Evolutionary conservation across 2,888 invertebrate species (phyloP), one percentile per base, ranked within the genome.

Genomic region (Erebia ligea): DNA sequence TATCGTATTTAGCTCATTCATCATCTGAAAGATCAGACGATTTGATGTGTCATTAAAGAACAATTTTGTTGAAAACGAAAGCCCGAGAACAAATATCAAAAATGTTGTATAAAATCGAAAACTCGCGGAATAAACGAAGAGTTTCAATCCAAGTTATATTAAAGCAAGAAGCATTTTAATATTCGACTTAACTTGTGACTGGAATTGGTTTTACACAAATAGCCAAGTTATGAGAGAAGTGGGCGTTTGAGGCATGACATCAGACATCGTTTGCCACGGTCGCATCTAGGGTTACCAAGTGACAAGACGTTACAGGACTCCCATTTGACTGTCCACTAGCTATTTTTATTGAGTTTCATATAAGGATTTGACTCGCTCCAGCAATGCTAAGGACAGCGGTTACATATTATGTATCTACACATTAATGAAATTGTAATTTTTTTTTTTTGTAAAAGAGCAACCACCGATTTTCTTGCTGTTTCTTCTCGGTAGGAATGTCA

Each of bases 201-300:
- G 45, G 45, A 45, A 62, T 62, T 48, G 62, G 62, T 62, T 62
- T 62, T 48, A 45, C 25, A 45, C 62, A 62, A 62, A 48, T 75
- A 80, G 79, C 76, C 78, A 81, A 78, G 75, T 79, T 76, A 68
- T 74, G 76, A 73, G 67, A 74, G 62, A 67, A 70, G 82, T 83
- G 83, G 85, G 85, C 80, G 84, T 84, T 78, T 77, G 70, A 80
- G 77, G 82, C 81, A 85, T 90, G 89, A 90, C 88, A 88, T 89
- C 88, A 89, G 86, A 82, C 74, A 75, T 80, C 74, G 75, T 81
- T 83, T 76, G 80, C 77, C 80, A 79, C 75, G 78, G 80, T 81
- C 77, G 73, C 76, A 75, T 73, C 58, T 58, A 67, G 42, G 57
- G 34, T 40, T 11, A 40, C 63, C 63, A 54, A 13, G 64, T 64